Percentiles rank a stretch among this genome's conserved stretches.
phyloP scores from a whole-genome alignment of 2,113 vertebrate species.

The Cichladusa arquata region DNA sequence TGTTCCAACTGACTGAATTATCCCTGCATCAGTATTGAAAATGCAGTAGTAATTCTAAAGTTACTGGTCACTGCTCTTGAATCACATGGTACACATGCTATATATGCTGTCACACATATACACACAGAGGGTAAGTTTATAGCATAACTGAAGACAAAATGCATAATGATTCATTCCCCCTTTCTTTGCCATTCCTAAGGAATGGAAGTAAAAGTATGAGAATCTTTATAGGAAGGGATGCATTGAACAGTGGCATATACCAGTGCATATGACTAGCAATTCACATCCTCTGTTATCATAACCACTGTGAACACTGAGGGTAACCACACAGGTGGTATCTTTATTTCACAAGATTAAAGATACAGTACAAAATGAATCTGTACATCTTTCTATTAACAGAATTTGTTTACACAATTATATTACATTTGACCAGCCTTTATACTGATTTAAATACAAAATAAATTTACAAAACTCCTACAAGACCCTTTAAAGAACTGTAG shows the following conservation, averaged over 20 bases:
- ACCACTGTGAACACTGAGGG: constrained; percentile 45
- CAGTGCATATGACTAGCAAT: background rate
- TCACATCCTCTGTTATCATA: background rate
- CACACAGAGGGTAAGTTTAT: background rate
- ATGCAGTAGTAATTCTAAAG: background rate
- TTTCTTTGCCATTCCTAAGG: background rate
- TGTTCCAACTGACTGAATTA: background rate
- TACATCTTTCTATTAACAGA: constrained; percentile 85
- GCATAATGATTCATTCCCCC: background rate
- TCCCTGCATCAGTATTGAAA: background rate
- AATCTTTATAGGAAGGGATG: background rate
- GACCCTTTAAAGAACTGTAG: constrained; percentile 68
- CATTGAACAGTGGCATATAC: background rate
- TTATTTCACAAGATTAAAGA: constrained; percentile 84
- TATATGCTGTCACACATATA: background rate
- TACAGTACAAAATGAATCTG: constrained; percentile 84
- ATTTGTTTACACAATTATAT: constrained; percentile 83
- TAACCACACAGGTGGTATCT: constrained; percentile 75
- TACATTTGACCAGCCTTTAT: constrained; percentile 80
- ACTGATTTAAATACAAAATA: constrained; percentile 81
- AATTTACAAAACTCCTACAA: constrained; percentile 76
- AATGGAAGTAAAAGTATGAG: background rate
- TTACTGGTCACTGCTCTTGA: background rate
- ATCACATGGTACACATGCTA: background rate
- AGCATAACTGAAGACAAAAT: background rate